phyloP scores from a whole-genome alignment of 2,797 vertebrate genomes.

The Neosilurus mollespiculum region DNA sequence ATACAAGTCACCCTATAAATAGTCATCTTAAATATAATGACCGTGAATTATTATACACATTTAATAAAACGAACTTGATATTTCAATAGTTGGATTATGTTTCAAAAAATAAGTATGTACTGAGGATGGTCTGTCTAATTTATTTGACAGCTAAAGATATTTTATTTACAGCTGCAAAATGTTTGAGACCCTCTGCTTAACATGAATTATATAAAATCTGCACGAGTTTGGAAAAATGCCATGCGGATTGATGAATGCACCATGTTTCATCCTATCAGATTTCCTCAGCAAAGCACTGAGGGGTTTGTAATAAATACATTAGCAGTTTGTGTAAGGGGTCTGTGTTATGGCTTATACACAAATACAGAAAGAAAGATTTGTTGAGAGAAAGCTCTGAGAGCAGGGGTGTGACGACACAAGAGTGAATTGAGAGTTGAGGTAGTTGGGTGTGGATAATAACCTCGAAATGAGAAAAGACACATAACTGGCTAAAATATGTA shows the following conservation, averaged over 20 bases:
- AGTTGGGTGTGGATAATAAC: conserved; percentile 51
- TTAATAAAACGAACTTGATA: not conserved
- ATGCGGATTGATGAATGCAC: not conserved
- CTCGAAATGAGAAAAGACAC: conserved; percentile 43
- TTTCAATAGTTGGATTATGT: not conserved
- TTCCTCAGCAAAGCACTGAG: not conserved
- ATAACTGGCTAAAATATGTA: conserved; percentile 32
- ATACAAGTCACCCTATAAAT: not conserved
- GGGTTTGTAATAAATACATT: conserved; percentile 15
- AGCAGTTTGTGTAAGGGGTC: not conserved
- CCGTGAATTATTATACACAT: not conserved
- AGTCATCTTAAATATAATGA: not conserved
- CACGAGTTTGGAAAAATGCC: not conserved
- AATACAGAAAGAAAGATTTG: conserved; percentile 10
- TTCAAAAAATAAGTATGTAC: not conserved
- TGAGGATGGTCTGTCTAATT: not conserved
- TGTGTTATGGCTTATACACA: conserved; percentile 4
- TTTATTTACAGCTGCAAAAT: conserved; percentile 9
- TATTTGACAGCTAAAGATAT: conserved; percentile 1
- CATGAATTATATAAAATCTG: not conserved
- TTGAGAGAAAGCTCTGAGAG: conserved; percentile 13
- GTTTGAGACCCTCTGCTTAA: not conserved
- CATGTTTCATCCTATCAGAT: not conserved
- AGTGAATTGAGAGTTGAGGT: conserved; percentile 49
- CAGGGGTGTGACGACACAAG: conserved; percentile 40